Evolutionary conservation across 2,888 invertebrate species (phyloP), one percentile per base, ranked within the genome.

Genomic region (Noctua janthina): DNA sequence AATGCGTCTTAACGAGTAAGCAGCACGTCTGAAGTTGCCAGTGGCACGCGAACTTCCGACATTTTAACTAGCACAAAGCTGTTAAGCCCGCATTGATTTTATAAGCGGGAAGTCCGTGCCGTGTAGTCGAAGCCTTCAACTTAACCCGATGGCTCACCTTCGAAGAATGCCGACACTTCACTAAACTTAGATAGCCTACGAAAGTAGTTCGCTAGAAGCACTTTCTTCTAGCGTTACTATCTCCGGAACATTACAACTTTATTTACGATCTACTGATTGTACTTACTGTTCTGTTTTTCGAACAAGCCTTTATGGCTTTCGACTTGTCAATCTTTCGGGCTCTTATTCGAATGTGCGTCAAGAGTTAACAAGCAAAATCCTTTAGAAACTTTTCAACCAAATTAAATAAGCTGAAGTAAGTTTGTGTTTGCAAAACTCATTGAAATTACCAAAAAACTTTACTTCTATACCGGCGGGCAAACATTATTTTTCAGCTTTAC

Each of bases 71-170:
- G 93, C 91, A 90, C 93, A 92, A 94, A 94, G 93, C 93, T 90
- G 93, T 94, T 94, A 92, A 93, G 91, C 91, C 91, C 89, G 92
- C 94, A 93, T 94, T 94, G 95, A 94, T 95, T 95, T 94, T 94
- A 92, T 94, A 94, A 93, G 91, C 88, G 91, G 91, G 89, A 89
- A 90, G 76, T 83, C 79, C 75, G 76, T 79, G 89, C 85, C 87
- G 87, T 87, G 89, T 86, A 90, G 87, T 87, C 88, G 85, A 90
- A 91, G 89, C 86, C 89, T 91, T 91, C 89, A 91, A 92, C 91
- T 92, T 90, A 91, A 90, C 89, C 85, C 86, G 85, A 89, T 88
- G 90, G 89, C 90, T 92, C 91, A 91, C 91, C 92, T 91, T 92
- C 89, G 85, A 88, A 92, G 89, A 91, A 83, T 81, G 81, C 78